These are phyloP conservation scores for Drosophila leontia DNA, from an alignment of 1,140 invertebrate species.

Conservation along the genomic window DNA sequence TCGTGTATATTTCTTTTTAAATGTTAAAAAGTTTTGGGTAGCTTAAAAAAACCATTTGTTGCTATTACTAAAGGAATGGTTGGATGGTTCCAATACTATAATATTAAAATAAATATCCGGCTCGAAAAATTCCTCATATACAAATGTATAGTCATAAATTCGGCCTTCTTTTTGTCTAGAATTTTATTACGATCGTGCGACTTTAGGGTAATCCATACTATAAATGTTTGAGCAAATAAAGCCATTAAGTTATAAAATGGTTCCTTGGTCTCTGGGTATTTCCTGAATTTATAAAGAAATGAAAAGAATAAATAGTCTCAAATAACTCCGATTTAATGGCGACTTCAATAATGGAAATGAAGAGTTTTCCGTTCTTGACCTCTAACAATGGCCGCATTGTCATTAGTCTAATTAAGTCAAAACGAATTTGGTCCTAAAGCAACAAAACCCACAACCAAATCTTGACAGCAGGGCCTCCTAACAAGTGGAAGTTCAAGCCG, in stretches of 20 bases:
- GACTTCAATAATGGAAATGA: neutral
- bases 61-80: neutral
- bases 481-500: conserved; percentile 42
- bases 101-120: neutral
- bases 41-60: too few relatives aligned
- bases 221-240: neutral
- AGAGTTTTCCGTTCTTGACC: conserved; percentile 17
- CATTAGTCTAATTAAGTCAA: conserved; percentile 13
- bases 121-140: neutral
- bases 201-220: neutral
- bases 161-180: neutral
- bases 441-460: conserved; percentile 11
- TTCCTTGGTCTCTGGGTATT: neutral
- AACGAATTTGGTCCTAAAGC: neutral
- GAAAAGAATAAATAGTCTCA: neutral
- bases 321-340: neutral
- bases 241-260: neutral
- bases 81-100: neutral
- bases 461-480: conserved; percentile 15
- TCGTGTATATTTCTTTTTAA: neutral
- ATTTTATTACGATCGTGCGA: neutral
- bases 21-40: neutral
- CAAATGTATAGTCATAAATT: neutral
- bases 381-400: conserved; percentile 9
- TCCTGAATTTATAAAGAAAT: neutral